These are phyloP conservation scores for Diplazon laetatorius DNA, from an alignment of 2,888 invertebrate species.

Conservation along the genomic window DNA sequence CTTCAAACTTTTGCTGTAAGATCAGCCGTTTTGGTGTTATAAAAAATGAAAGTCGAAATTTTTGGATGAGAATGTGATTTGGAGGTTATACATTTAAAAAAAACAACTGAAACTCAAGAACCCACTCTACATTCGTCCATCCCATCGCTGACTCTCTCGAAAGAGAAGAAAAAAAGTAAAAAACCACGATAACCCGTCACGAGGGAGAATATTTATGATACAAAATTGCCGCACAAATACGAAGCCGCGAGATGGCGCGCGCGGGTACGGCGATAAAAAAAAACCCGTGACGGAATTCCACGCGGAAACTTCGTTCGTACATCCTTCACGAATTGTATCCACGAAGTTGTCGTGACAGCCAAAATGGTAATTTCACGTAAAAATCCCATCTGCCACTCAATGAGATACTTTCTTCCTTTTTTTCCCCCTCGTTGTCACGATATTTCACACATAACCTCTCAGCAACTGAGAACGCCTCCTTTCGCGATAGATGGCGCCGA, in stretches of 20 bases:
- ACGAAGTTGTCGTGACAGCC: not conserved
- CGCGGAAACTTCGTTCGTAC: slow-evolving; percentile 41
- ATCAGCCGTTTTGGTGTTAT: too few species aligned
- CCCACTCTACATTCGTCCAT: slow-evolving; percentile 62
- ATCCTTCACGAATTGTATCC: slow-evolving; percentile 26
- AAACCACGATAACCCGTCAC: slow-evolving; percentile 32
- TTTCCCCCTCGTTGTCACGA: too few species aligned
- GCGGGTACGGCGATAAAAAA: slow-evolving; percentile 41
- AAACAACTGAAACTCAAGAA: too few species aligned
- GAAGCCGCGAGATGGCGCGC: slow-evolving; percentile 29
- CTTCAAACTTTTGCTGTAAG: too few species aligned
- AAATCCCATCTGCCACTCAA: slow-evolving; percentile 20
- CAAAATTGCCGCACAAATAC: not conserved
- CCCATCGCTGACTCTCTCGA: slow-evolving; percentile 51
- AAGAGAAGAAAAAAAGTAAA: slow-evolving; percentile 49
- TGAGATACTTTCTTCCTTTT: slow-evolving; percentile 36
- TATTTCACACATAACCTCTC: slow-evolving; percentile 35
- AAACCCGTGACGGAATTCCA: slow-evolving; percentile 1
- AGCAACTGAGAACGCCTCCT: slow-evolving; percentile 1
- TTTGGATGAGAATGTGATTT: too few species aligned
- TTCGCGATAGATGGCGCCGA: slow-evolving; percentile 35
- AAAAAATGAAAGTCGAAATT: too few species aligned
- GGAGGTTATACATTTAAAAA: too few species aligned
- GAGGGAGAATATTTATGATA: slow-evolving; percentile 50
- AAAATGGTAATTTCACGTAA: not conserved